Conservation (phyloP, 2,113 vertebrate genomes). For the Paramormyrops kingsleyae region DNA sequence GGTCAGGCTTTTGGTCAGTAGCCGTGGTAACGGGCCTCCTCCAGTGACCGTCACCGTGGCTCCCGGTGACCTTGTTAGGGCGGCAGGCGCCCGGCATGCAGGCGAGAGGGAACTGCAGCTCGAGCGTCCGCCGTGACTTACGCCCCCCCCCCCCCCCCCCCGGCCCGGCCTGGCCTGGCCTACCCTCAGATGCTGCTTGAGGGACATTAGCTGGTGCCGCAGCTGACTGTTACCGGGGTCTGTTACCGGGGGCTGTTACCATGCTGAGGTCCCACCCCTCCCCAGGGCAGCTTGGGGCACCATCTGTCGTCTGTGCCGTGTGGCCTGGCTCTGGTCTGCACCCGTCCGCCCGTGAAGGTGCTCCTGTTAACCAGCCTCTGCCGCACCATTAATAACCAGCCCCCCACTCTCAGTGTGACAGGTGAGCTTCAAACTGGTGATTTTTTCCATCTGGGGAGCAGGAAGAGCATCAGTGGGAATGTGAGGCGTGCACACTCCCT, state of each 20-base stretch:
- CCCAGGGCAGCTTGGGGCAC: not conserved
- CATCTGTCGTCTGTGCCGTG: not conserved
- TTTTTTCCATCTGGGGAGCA: not conserved
- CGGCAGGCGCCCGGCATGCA: conserved; percentile 7
- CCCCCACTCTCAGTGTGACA: not conserved
- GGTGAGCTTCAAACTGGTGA: not conserved
- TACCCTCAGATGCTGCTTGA: not conserved
- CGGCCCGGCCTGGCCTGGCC: not conserved
- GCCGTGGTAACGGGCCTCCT: not conserved
- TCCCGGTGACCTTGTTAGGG: conserved; percentile 20
- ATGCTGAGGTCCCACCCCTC: not conserved
- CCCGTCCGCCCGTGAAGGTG: not conserved
- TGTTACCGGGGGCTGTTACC: not conserved
- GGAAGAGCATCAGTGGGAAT: not conserved
- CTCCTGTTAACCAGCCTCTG: not conserved
- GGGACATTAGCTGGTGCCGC: not conserved
- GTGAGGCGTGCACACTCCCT: no score
- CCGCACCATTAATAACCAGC: not conserved
- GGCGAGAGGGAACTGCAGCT: not conserved
- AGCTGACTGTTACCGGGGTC: not conserved
- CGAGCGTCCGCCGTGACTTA: not conserved
- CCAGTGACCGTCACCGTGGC: not conserved
- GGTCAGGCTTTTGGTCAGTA: not conserved
- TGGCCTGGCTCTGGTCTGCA: not conserved
- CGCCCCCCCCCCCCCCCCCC: not conserved